Evolutionary conservation across 2,113 vertebrate genomes (phyloP).

Genomic region (Laterallus jamaicensis): DNA sequence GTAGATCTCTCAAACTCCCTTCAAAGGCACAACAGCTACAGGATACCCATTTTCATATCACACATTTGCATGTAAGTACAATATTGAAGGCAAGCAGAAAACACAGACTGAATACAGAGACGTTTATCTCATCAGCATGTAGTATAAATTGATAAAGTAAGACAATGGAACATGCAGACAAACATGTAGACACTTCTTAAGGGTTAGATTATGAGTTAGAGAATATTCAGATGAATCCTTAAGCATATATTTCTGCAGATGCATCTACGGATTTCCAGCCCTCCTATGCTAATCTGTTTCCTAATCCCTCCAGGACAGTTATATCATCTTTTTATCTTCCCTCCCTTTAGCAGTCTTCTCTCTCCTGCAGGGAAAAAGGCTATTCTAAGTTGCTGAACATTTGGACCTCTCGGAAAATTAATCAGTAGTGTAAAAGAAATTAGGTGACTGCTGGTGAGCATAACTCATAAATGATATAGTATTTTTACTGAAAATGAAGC

Average conservation of each 20-base stretch:
- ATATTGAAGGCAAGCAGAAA: background rate
- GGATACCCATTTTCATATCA: background rate
- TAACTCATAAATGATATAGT: background rate
- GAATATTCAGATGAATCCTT: background rate
- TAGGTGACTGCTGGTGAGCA: background rate
- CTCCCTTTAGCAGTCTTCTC: background rate
- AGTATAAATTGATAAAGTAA: background rate
- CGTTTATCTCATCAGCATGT: background rate
- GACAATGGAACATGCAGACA: background rate
- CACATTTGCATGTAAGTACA: background rate
- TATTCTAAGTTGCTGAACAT: background rate
- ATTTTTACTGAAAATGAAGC: constrained; percentile 12
- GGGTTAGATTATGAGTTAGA: background rate
- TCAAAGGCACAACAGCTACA: background rate
- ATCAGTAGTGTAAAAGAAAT: constrained; percentile 1
- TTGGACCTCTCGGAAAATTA: background rate
- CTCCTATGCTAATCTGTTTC: background rate
- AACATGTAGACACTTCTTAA: background rate
- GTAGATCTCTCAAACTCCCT: background rate
- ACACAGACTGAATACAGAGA: background rate
- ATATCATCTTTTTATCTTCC: background rate
- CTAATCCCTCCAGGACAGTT: background rate
- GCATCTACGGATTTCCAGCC: background rate
- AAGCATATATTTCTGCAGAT: background rate
- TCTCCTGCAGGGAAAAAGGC: background rate